Percentiles rank a stretch among this genome's conserved stretches.
These are phyloP conservation scores for Cuculus canorus DNA, from an alignment of 2,797 vertebrate species.

Conservation along the genomic window DNA sequence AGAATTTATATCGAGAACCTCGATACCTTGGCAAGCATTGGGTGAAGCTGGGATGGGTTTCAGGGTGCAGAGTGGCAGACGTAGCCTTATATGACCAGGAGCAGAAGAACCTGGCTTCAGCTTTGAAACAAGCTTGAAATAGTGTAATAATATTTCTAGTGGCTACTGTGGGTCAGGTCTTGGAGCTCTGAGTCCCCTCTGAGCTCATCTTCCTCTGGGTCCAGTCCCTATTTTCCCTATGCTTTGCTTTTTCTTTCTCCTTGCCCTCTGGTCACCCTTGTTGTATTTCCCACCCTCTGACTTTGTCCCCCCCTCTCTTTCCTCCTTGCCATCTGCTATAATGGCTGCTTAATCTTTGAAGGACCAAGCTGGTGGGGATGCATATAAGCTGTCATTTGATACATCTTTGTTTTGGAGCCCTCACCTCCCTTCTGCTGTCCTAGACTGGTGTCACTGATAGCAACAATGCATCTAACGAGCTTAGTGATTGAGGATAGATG, in stretches of 20 bases:
- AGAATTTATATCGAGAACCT: background rate
- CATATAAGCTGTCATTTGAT: background rate
- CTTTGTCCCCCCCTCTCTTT: background rate
- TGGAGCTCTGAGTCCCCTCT: background rate
- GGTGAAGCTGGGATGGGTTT: background rate
- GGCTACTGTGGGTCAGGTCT: background rate
- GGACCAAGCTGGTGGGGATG: background rate
- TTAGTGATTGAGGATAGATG: background rate
- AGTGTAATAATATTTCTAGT: background rate
- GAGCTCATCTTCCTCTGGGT: accelerated
- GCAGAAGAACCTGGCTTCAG: background rate
- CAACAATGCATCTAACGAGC: background rate
- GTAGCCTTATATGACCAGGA: background rate
- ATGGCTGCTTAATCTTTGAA: background rate
- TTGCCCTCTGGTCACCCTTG: background rate
- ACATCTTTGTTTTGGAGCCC: background rate
- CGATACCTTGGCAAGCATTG: background rate
- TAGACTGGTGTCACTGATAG: accelerated
- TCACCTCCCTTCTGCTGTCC: background rate
- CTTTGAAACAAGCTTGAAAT: accelerated
- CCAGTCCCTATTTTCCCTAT: accelerated
- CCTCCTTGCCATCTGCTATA: background rate
- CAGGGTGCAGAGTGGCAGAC: accelerated
- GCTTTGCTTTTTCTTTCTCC: background rate
- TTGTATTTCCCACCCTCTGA: background rate